phyloP scores from a whole-genome alignment of 1,140 invertebrate genomes.

The Anoplolepis gracilipes region DNA sequence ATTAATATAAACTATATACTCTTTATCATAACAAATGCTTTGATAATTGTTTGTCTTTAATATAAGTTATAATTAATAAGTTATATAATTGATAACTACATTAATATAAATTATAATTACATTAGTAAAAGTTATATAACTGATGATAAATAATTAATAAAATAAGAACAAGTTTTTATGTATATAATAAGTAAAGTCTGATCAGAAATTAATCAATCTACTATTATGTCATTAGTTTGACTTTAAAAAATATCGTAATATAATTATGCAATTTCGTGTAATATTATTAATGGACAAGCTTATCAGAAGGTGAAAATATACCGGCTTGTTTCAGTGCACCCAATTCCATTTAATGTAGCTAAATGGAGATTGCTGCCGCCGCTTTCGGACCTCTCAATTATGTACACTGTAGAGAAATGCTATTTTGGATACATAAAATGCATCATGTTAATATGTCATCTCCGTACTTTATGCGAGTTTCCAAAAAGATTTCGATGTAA shows the following conservation, averaged over 20 bases:
- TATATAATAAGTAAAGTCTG: background rate
- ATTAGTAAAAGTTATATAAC: background rate
- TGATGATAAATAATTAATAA: background rate
- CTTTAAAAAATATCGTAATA: background rate
- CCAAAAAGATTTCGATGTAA: conserved; percentile 16
- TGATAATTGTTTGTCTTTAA: background rate
- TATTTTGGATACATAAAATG: conserved; percentile 9
- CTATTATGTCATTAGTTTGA: background rate
- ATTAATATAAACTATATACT: background rate
- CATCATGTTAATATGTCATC: conserved; percentile 11
- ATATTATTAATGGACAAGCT: background rate
- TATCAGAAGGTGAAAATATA: conserved; percentile 30
- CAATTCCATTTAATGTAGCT: conserved; percentile 5
- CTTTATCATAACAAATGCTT: background rate
- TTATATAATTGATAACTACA: too few species aligned
- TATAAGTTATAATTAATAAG: too few species aligned
- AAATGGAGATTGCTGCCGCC: conserved; percentile 19
- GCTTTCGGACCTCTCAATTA: conserved; percentile 32
- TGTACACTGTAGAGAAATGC: background rate
- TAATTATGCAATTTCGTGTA: background rate
- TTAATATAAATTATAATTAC: background rate
- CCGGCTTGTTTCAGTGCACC: background rate
- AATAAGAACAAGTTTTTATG: background rate
- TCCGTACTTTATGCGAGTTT: background rate
- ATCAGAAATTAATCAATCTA: background rate